Conservation (phyloP, 2,113 vertebrate species). For the Neodon shergylaensis region DNA sequence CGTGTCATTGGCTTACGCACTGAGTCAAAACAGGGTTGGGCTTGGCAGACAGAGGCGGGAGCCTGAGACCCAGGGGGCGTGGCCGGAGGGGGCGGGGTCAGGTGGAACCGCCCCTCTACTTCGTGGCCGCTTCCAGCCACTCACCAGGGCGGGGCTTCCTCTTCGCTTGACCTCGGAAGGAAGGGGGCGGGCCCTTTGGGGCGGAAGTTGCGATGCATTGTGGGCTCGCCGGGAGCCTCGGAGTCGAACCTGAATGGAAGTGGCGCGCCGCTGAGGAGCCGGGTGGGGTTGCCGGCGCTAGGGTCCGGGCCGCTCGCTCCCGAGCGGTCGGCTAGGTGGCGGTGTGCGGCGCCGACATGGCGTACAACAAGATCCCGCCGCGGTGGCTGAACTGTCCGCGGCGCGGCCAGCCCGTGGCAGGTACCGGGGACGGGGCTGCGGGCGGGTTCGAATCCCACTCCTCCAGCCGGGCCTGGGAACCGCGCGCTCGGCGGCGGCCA, state of each 20-base stretch:
- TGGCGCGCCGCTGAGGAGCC: conserved; percentile 70
- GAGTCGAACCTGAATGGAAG: conserved; percentile 79
- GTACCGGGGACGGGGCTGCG: conserved; percentile 80
- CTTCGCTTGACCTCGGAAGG: conserved; percentile 69
- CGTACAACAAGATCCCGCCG: conserved; percentile 94
- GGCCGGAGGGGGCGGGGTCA: not conserved
- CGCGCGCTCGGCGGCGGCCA: too few species aligned
- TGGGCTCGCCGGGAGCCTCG: conserved; percentile 76
- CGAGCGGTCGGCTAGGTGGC: not conserved
- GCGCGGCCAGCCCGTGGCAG: conserved; percentile 95
- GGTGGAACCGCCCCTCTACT: not conserved
- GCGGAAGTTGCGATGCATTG: conserved; percentile 78
- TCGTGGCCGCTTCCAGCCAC: not conserved
- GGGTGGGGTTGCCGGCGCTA: not conserved
- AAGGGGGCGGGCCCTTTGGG: conserved; percentile 39
- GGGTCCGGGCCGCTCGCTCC: not conserved
- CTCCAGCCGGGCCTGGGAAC: not conserved
- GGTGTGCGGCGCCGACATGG: conserved; percentile 83
- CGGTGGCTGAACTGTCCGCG: conserved; percentile 96
- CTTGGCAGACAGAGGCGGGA: rapidly evolving
- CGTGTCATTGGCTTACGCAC: too few species aligned
- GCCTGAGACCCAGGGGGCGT: not conserved
- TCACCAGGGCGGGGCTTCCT: not conserved
- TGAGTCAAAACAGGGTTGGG: rapidly evolving
- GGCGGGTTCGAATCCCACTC: not conserved